A percentile compares a stretch with the other conserved stretches of the same genome.
phyloP scores from a whole-genome alignment of 2,113 vertebrate species.

The Lipophrys pholis region DNA sequence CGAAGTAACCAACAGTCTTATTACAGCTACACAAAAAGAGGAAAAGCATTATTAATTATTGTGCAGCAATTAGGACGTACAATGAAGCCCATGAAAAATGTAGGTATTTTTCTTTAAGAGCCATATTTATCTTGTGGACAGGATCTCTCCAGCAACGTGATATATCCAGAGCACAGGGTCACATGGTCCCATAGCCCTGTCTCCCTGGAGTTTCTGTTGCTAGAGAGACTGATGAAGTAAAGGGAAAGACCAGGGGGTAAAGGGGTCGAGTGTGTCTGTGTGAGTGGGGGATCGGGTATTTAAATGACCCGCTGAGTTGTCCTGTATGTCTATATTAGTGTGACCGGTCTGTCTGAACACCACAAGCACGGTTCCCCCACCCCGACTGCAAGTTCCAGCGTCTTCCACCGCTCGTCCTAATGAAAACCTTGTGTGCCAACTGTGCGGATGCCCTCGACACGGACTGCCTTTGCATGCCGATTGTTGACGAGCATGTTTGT shows the following conservation, averaged over 20 bases:
- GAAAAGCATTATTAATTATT: constrained; percentile 33
- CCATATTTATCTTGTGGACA: constrained; percentile 72
- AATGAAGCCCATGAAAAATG: constrained; percentile 29
- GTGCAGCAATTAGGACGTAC: constrained; percentile 41
- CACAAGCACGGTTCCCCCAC: background rate
- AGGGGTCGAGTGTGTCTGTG: no score
- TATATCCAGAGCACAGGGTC: constrained; percentile 81
- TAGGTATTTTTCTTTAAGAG: constrained; percentile 66
- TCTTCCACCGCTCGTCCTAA: background rate
- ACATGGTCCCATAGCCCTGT: constrained; percentile 75
- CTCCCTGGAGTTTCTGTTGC: constrained; percentile 84
- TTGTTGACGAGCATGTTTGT: constrained; percentile 60
- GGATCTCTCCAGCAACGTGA: constrained; percentile 80
- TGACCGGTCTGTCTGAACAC: background rate
- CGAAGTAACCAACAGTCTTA: background rate
- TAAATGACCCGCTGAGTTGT: constrained; percentile 14
- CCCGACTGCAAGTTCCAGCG: background rate
- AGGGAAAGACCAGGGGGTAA: constrained; percentile 29
- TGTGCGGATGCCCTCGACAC: background rate
- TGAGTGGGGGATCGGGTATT: background rate
- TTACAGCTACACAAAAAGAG: background rate
- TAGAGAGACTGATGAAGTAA: constrained; percentile 77
- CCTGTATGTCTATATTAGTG: constrained; percentile 1
- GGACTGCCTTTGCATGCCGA: constrained; percentile 13
- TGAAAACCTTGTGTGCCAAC: constrained; percentile 18